Base-by-base conservation (phyloP, 2,888 invertebrate species). In the Hermodice carunculata region DNA sequence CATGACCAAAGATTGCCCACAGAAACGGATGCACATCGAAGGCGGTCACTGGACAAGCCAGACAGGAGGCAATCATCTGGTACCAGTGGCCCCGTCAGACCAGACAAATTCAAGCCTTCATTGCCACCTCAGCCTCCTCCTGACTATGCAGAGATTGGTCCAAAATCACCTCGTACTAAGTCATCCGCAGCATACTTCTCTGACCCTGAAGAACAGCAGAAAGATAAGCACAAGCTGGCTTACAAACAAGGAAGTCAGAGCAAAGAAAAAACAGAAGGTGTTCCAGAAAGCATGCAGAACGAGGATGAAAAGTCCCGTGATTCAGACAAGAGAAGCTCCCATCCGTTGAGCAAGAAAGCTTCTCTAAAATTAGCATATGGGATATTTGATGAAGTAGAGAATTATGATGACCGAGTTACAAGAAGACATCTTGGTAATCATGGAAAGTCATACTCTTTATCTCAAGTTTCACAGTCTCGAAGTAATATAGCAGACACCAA, bases 301-400 rank as follows among this genome's bases (percentile, higher is more conserved):
- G 52, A 42, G 58, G 29, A 51, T n/a, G n/a, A n/a, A n/a, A n/a
- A n/a, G n/a, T n/a, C n/a, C n/a, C n/a, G n/a, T n/a, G n/a, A n/a
- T n/a, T n/a, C n/a, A n/a, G n/a, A n/a, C n/a, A n/a, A 73, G 79
- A 42, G 77, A 76, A 29, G 73, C n/a, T n/a, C n/a, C n/a, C n/a
- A n/a, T n/a, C n/a, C n/a, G n/a, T n/a, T n/a, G 70, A 32, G 58
- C 11, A 31, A 58, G 14, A 64, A 64, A 32, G 28, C 59, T 31
- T 79, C 80, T 11, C 75, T 81, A 78, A 78, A 78, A 63, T 77
- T 78, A 63, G 80, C 81, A 0, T 81, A 78, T 54, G 80, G 80
- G 5, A 78, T 77, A 46, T 79, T 75, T 59, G 79, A 81, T 68
- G 80, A 79, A 62, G 67, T 65, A 40, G 78, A 80, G 14, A 40